These are phyloP conservation scores for Geotrypetes seraphini DNA, from an alignment of 2,797 vertebrate genomes.

Conservation along the genomic window DNA sequence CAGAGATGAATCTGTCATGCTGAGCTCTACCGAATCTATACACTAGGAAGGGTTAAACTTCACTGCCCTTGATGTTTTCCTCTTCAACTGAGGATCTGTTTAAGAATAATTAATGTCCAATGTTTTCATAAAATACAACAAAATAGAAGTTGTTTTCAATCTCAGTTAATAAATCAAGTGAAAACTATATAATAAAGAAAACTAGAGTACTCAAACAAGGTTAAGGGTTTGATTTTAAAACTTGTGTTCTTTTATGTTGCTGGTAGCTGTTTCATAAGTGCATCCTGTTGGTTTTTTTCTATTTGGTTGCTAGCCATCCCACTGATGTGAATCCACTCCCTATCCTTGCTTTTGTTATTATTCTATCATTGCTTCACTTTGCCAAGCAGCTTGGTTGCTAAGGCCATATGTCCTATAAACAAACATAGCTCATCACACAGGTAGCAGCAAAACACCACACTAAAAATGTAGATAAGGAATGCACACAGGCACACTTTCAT, in stretches of 20 bases:
- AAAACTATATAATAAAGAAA: not conserved
- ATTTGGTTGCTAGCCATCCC: not conserved
- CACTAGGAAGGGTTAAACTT: no score
- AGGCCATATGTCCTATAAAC: constrained; percentile 16
- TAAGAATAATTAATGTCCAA: no score
- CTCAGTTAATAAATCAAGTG: no score
- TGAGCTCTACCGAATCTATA: not conserved
- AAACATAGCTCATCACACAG: no score
- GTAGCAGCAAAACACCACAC: no score
- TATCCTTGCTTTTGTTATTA: constrained; percentile 1
- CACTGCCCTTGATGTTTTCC: not conserved
- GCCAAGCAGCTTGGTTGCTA: constrained; percentile 28
- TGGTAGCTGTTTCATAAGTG: no score
- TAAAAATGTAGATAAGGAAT: no score
- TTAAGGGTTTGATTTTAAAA: no score
- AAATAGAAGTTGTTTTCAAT: not conserved
- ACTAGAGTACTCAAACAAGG: no score
- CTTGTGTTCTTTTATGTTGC: not conserved
- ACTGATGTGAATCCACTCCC: constrained; percentile 1
- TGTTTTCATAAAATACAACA: not conserved
- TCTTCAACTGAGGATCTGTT: not conserved
- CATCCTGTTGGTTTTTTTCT: not conserved
- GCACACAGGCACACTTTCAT: no score
- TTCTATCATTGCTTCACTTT: not conserved
- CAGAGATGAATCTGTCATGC: constrained; percentile 43